A percentile compares a stretch with the other conserved stretches of the same genome.
These are phyloP conservation scores for Calyptommatus sinebrachiatus DNA, from an alignment of 2,113 vertebrate species.

Conservation along the genomic window DNA sequence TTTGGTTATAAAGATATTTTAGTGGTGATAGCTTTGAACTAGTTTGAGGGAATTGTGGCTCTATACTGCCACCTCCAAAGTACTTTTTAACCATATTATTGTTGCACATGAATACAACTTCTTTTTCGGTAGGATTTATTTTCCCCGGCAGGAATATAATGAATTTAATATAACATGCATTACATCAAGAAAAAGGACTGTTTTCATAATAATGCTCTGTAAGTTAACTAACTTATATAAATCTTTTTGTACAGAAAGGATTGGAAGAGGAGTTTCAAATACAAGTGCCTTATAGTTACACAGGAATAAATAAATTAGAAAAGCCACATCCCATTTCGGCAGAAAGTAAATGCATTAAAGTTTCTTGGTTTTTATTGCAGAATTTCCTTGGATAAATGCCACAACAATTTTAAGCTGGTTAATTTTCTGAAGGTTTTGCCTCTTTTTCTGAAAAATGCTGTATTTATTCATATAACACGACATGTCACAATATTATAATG, in stretches of 20 bases:
- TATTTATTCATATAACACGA: slow-evolving; percentile 60
- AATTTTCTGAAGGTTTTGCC: slow-evolving; percentile 49
- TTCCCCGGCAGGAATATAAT: neutral
- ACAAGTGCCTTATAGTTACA: slow-evolving; percentile 19
- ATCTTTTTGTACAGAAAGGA: neutral
- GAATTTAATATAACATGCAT: neutral
- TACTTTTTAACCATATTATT: too few species aligned
- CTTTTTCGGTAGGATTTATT: neutral
- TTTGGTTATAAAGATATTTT: too few species aligned
- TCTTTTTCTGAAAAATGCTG: slow-evolving; percentile 45
- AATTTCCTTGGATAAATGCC: slow-evolving; percentile 52
- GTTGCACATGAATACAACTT: too few species aligned
- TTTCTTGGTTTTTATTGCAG: slow-evolving; percentile 21
- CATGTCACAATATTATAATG: slow-evolving; percentile 56
- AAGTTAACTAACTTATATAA: neutral
- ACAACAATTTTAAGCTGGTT: slow-evolving; percentile 44
- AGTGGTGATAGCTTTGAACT: too few species aligned
- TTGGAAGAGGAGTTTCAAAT: neutral
- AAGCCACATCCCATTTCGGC: slow-evolving; percentile 26
- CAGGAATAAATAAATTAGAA: slow-evolving; percentile 45
- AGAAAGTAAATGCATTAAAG: slow-evolving; percentile 51
- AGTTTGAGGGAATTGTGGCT: too few species aligned
- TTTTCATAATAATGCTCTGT: neutral
- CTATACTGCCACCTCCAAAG: too few species aligned
- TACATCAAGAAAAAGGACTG: neutral